Evolutionary conservation across 2,797 vertebrate species (phyloP).

Genomic region (Loriculus beryllinus): DNA sequence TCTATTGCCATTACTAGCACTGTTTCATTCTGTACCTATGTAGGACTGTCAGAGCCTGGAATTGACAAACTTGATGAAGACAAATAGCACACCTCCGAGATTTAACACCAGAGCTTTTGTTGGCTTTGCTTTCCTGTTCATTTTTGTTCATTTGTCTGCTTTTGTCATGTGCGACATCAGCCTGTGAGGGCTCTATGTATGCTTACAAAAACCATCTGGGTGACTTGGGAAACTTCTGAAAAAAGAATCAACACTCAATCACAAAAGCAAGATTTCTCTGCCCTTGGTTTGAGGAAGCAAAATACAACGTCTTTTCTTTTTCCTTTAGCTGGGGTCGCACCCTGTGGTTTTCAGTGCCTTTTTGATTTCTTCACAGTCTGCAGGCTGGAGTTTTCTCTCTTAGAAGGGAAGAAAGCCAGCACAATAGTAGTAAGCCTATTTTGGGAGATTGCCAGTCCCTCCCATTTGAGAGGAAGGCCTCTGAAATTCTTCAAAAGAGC

Average conservation of each 20-base stretch:
- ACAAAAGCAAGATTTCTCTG: background rate
- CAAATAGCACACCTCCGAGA: fast-evolving
- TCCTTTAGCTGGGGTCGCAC: background rate
- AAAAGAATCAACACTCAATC: background rate
- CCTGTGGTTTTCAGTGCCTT: background rate
- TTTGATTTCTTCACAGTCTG: background rate
- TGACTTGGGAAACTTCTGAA: background rate
- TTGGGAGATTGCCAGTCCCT: background rate
- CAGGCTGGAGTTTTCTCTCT: background rate
- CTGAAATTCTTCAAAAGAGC: background rate
- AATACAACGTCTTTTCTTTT: background rate
- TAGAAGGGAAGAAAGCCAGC: background rate
- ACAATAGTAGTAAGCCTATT: background rate
- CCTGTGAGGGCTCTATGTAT: background rate
- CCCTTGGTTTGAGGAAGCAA: background rate
- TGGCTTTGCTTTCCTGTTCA: background rate
- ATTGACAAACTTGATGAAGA: background rate
- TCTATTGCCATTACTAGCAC: background rate
- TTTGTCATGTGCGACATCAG: background rate
- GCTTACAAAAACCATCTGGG: background rate
- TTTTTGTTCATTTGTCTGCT: background rate
- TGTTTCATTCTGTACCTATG: background rate
- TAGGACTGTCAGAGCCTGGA: background rate
- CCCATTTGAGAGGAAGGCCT: background rate
- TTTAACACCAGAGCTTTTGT: background rate